Evolutionary conservation across 2,797 vertebrate genomes (phyloP), one percentile per base, ranked within the genome.

Genomic region (Gallinago solitaria): DNA sequence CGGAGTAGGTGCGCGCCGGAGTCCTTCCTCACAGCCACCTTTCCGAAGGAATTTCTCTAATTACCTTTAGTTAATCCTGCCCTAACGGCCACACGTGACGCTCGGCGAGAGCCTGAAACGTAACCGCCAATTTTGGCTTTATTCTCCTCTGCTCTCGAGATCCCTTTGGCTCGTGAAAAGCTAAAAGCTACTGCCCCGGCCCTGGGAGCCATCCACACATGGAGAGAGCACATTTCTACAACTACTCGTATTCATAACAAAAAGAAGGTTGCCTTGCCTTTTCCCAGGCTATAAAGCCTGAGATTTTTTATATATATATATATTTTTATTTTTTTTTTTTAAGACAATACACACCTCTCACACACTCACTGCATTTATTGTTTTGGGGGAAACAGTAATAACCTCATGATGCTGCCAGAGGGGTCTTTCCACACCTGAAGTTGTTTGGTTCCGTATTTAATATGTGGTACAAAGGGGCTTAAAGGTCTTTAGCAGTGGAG

Each of bases 61-160:
- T 94, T 86, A 41, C 76, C 25, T 93, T 92, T 95, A 64, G 82
- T 94, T 96, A 96, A 91, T 89, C 90, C 78, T 94, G 81, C 83
- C 90, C 94, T 91, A 86, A 93, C 60, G 74, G 89, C 78, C 63
- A 11, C 82, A 63, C 2, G 17, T 60, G 70, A 54, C n/a, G 6
- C 0, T 28, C 45, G 83, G 50, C 0, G 2, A 87, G 83, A 18
- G 17, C 56, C 79, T 76, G 83, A 94, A 95, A 70, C 4, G n/a
- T 25, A 80, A 59, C 48, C 39, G 68, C 59, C 48, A 5, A 25
- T 57, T 79, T 71, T 79, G 48, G 76, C 73, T 85, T 85, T 89
- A 35, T 86, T 85, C 61, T 81, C 16, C 30, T 74, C 57, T 32
- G 63, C 64, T 88, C 64, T 69, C 27, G 50, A 68, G 64, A 60